These are phyloP conservation scores for Diadema setosum DNA, from an alignment of 35 echinoderm and acorn worm species.

Conservation along the genomic window DNA sequence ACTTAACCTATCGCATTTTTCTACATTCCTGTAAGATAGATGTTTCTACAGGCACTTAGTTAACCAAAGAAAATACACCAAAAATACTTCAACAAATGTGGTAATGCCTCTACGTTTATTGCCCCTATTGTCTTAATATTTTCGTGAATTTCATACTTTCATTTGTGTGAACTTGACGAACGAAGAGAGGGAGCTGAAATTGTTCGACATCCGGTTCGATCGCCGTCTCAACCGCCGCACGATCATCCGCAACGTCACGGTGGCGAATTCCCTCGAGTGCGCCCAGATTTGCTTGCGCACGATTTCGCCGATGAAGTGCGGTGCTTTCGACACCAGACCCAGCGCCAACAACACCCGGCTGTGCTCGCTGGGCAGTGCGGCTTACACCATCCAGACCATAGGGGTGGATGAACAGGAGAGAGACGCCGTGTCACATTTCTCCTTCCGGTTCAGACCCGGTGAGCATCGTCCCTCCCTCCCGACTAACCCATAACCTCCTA, in stretches of 20 bases:
- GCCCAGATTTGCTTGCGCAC: neutral
- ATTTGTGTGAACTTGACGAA: too few relatives aligned
- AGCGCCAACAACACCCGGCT: neutral
- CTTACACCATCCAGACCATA: neutral
- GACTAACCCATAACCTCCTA: too few relatives aligned
- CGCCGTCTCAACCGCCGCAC: neutral
- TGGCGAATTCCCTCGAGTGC: neutral
- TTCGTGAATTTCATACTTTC: too few relatives aligned
- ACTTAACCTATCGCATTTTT: too few relatives aligned
- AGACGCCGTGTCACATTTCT: neutral
- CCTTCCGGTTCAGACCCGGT: neutral
- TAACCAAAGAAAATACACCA: too few relatives aligned
- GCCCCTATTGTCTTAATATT: too few relatives aligned
- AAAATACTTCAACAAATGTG: too few relatives aligned
- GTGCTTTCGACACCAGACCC: neutral
- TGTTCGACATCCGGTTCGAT: neutral
- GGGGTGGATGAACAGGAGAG: neutral
- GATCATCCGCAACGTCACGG: neutral
- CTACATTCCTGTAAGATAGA: too few relatives aligned
- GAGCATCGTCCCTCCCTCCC: too few relatives aligned
- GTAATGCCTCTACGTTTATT: too few relatives aligned
- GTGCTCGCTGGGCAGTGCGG: neutral
- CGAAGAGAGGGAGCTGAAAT: neutral
- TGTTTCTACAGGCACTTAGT: too few relatives aligned
- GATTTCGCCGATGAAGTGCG: neutral